These are phyloP conservation scores for Zaprionus ornatus DNA, from an alignment of 1,140 invertebrate species.

Conservation along the genomic window DNA sequence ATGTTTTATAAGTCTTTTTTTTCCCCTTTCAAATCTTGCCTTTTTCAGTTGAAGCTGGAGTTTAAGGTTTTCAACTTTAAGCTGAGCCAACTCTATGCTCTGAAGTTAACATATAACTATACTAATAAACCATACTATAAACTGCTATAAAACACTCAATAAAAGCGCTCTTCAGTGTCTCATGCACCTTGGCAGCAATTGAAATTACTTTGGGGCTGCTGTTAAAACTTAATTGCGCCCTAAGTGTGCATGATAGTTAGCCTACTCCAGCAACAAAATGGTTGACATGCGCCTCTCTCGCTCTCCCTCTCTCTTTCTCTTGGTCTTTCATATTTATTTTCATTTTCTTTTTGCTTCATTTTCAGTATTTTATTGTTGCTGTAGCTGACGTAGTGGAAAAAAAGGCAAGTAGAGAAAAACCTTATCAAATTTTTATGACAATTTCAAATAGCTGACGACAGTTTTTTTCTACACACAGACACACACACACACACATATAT, in stretches of 20 bases:
- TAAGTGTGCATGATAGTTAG: conserved; percentile 38
- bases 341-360: conserved; percentile 32
- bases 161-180: not conserved
- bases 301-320: not conserved
- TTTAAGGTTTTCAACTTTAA: too few relatives aligned
- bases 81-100: too few relatives aligned
- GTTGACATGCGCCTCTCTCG: not conserved
- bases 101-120: too few relatives aligned
- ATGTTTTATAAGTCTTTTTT: too few relatives aligned
- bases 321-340: conserved; percentile 21
- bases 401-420: conserved; percentile 50
- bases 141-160: not conserved
- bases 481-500: not conserved
- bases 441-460: conserved; percentile 77
- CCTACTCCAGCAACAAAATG: conserved; percentile 21
- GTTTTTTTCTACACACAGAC: conserved; percentile 39
- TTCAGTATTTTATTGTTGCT: conserved; percentile 36
- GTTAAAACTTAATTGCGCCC: conserved; percentile 10
- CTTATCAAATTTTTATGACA: conserved; percentile 78
- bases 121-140: too few relatives aligned
- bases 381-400: conserved; percentile 62
- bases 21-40: too few relatives aligned
- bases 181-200: not conserved
- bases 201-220: not conserved
- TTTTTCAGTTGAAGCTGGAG: too few relatives aligned